Percentiles rank a stretch among this genome's conserved stretches.
Evolutionary conservation across 2,113 vertebrate genomes (phyloP).

Genomic region (Aepyceros melampus): DNA sequence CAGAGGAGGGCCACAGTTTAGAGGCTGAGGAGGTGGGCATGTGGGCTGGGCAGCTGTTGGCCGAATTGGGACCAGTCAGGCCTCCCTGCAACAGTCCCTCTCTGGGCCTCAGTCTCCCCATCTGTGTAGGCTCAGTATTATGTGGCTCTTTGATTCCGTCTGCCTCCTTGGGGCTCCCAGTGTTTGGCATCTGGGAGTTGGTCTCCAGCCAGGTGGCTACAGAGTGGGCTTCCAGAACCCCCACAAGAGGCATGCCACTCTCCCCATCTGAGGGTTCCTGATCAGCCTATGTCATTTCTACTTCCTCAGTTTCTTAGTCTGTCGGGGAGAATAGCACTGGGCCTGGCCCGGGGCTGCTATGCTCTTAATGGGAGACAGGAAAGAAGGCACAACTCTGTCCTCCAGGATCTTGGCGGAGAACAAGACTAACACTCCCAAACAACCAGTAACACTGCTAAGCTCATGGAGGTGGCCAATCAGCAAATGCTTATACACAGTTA

Average conservation of each 20-base stretch:
- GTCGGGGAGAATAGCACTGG: neutral
- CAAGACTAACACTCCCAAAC: neutral
- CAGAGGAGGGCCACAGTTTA: neutral
- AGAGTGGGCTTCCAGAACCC: neutral
- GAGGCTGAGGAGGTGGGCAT: neutral
- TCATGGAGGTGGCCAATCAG: neutral
- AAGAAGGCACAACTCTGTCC: neutral
- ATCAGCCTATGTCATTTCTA: too few relatives aligned
- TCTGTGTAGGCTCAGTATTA: neutral
- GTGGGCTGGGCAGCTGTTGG: neutral
- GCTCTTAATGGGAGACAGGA: neutral
- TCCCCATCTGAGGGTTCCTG: neutral
- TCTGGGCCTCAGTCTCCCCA: neutral
- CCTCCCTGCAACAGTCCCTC: neutral
- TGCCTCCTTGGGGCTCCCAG: neutral
- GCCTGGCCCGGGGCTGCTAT: neutral
- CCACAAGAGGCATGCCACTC: neutral
- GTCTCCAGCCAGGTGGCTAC: neutral
- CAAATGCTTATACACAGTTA: neutral
- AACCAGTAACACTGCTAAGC: neutral
- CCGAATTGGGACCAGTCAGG: neutral
- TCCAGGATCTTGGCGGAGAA: neutral
- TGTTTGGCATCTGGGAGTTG: neutral
- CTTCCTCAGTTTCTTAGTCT: neutral
- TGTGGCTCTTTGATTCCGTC: neutral